phyloP scores from a whole-genome alignment of 2,113 vertebrate species.

The Prinia subflava region DNA sequence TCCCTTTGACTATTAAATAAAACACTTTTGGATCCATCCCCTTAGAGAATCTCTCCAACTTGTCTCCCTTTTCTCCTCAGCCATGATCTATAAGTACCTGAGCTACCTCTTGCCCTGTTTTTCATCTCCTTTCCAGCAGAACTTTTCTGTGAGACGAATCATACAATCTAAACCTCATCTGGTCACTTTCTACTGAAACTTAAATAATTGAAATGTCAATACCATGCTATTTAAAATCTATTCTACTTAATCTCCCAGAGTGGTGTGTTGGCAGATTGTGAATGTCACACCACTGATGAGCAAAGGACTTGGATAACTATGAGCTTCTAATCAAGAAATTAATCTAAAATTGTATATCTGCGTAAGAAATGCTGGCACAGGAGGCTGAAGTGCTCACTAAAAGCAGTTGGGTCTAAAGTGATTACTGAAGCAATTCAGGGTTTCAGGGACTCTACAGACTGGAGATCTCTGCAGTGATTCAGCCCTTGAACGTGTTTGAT shows the following conservation, averaged over 20 bases:
- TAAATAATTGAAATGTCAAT: constrained; percentile 72
- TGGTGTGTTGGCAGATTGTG: constrained; percentile 67
- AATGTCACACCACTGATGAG: constrained; percentile 66
- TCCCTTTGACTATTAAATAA: background rate
- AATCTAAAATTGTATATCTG: constrained; percentile 58
- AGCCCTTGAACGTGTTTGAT: background rate
- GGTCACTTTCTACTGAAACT: constrained; percentile 51
- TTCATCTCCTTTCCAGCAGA: background rate
- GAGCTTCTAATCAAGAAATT: constrained; percentile 60
- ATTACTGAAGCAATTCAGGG: constrained; percentile 36
- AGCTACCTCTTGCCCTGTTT: background rate
- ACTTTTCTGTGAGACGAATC: constrained; percentile 3
- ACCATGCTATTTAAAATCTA: constrained; percentile 63
- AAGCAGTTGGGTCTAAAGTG: constrained; percentile 28
- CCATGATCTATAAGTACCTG: background rate
- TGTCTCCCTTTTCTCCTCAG: background rate
- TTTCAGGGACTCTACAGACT: background rate
- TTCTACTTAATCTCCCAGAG: constrained; percentile 67
- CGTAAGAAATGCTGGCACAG: constrained; percentile 48
- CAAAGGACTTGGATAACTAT: constrained; percentile 62
- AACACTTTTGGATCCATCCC: background rate
- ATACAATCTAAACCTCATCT: constrained; percentile 55
- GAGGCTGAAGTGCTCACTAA: constrained; percentile 10
- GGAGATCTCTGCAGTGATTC: background rate
- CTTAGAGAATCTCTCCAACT: background rate